phyloP scores from a whole-genome alignment of 2,888 invertebrate species.

The Notodonta dromedarius region DNA sequence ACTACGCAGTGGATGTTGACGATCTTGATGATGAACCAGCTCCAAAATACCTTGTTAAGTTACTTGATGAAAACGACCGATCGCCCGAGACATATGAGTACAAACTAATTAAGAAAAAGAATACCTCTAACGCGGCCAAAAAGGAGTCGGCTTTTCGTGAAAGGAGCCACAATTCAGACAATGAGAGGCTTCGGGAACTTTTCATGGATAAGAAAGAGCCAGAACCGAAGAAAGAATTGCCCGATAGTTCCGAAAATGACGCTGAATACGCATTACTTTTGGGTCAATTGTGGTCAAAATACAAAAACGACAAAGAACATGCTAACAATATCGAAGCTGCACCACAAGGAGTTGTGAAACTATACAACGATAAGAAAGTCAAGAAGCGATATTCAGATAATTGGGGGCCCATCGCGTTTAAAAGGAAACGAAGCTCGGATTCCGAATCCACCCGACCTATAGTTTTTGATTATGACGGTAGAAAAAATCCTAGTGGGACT shows the following conservation, averaged over 20 bases:
- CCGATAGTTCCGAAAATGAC: slow-evolving; percentile 68
- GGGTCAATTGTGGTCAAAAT: slow-evolving; percentile 84
- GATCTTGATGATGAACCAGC: slow-evolving; percentile 64
- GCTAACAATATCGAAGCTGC: slow-evolving; percentile 58
- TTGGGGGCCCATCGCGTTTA: slow-evolving; percentile 82
- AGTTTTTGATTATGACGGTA: slow-evolving; percentile 59
- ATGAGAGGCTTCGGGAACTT: slow-evolving; percentile 70
- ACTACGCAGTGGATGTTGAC: slow-evolving; percentile 67
- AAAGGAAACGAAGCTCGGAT: slow-evolving; percentile 76
- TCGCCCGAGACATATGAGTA: slow-evolving; percentile 83
- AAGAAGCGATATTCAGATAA: slow-evolving; percentile 75
- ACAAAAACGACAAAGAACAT: slow-evolving; percentile 74
- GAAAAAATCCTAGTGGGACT: slow-evolving; percentile 51
- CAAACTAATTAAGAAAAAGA: slow-evolving; percentile 80
- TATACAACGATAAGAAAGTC: slow-evolving; percentile 76
- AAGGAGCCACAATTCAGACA: slow-evolving; percentile 69
- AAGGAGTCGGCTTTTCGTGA: slow-evolving; percentile 78
- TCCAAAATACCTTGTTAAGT: slow-evolving; percentile 68
- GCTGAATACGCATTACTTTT: slow-evolving; percentile 82
- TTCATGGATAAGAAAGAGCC: slow-evolving; percentile 67
- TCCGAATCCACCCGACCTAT: slow-evolving; percentile 53
- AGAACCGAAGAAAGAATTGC: slow-evolving; percentile 59
- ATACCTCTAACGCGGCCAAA: slow-evolving; percentile 49
- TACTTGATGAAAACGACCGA: slow-evolving; percentile 70
- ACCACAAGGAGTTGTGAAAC: slow-evolving; percentile 74